Conservation (phyloP, 2,888 invertebrate species). For the Sphaerophoria taeniata region DNA sequence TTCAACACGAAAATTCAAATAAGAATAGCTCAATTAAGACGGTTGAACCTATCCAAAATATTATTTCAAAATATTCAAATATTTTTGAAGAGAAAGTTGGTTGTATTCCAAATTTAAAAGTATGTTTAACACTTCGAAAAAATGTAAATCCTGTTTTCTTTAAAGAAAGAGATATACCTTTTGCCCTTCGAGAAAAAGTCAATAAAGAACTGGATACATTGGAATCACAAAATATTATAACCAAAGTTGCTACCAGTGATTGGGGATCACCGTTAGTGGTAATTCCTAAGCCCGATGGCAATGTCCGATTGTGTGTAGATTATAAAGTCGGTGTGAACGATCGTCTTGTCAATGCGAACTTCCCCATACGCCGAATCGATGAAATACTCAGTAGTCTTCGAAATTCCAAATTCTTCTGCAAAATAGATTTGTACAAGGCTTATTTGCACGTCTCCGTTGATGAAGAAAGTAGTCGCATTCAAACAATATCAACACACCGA, state of each 20-base stretch:
- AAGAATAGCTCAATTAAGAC: not conserved
- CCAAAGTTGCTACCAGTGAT: not conserved
- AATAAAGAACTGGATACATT: too few species aligned
- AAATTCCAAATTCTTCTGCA: not conserved
- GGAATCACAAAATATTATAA: too few species aligned
- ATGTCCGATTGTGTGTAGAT: not conserved
- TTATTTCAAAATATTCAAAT: not conserved
- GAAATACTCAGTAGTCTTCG: not conserved
- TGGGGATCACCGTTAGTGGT: too few species aligned
- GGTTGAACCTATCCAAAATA: not conserved
- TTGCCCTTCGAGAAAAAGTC: too few species aligned
- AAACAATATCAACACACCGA: not conserved
- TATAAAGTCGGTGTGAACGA: too few species aligned
- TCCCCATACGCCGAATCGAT: not conserved
- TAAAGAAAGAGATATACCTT: too few species aligned
- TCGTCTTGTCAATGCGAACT: not conserved
- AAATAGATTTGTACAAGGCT: not conserved
- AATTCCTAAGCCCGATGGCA: too few species aligned
- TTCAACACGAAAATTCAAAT: not conserved
- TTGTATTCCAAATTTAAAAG: not conserved
- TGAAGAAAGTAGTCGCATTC: not conserved
- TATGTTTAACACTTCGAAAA: not conserved
- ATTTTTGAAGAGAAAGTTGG: slow-evolving; percentile 3
- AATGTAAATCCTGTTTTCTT: too few species aligned
- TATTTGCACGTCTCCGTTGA: not conserved